These are phyloP conservation scores for Sparus aurata DNA, from an alignment of 2,797 vertebrate species.

Conservation along the genomic window DNA sequence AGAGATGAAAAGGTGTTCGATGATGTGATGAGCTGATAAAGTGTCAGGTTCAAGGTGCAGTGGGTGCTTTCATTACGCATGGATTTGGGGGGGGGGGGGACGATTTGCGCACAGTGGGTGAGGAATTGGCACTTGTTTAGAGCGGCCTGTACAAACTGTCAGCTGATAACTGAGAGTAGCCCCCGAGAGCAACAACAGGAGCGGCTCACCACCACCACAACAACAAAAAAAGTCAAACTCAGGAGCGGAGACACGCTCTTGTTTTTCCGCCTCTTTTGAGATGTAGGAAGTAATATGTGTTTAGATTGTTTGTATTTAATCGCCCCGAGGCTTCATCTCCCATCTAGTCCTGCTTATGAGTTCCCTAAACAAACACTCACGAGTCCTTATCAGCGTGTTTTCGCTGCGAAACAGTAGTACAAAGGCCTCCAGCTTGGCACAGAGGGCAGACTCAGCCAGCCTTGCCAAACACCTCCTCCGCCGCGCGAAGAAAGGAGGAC, in stretches of 20 bases:
- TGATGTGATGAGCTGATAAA: conserved; percentile 61
- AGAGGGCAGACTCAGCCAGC: conserved; percentile 63
- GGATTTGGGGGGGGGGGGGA: conserved; percentile 45
- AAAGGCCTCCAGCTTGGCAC: conserved; percentile 80
- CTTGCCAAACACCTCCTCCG: conserved; percentile 81
- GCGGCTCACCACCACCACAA: neutral
- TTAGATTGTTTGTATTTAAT: conserved; percentile 45
- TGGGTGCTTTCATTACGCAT: conserved; percentile 50
- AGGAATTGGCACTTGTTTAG: conserved; percentile 47
- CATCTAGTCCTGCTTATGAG: conserved; percentile 48
- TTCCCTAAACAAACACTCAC: conserved; percentile 79
- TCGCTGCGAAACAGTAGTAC: conserved; percentile 73
- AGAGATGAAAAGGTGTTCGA: conserved; percentile 60
- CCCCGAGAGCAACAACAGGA: neutral
- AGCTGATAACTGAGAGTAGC: conserved; percentile 18
- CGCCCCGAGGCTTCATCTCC: conserved; percentile 47
- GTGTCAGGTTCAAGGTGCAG: conserved; percentile 48
- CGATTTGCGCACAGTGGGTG: conserved; percentile 58
- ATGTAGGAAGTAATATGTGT: conserved; percentile 15
- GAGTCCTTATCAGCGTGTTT: conserved; percentile 75
- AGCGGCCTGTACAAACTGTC: conserved; percentile 15
- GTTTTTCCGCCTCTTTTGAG: neutral
- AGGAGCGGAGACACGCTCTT: neutral
- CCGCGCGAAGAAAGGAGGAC: conserved; percentile 69
- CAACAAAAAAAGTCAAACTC: neutral